phyloP scores from a whole-genome alignment of 2,113 vertebrate species.

The Phyllostomus discolor region DNA sequence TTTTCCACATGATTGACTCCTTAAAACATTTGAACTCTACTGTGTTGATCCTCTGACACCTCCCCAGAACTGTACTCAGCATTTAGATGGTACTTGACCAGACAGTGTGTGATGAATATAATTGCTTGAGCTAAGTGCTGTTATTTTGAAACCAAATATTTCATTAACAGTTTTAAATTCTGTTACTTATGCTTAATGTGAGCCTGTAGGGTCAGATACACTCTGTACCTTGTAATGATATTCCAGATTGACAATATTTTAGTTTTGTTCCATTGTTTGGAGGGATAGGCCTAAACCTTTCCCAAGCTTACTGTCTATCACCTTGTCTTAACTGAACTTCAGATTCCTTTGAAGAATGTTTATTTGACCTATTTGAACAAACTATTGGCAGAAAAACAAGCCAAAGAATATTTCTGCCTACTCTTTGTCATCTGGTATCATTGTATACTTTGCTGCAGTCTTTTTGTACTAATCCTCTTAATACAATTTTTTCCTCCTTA shows the following conservation, averaged over 20 bases:
- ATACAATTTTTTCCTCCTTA: neutral
- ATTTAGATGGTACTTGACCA: neutral
- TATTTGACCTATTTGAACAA: neutral
- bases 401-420: neutral
- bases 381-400: neutral
- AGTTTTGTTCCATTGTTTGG: neutral
- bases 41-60: neutral
- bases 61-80: neutral
- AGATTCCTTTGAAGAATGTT: conserved; percentile 7
- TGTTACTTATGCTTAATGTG: neutral
- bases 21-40: conserved; percentile 1
- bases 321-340: neutral
- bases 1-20: neutral
- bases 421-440: neutral
- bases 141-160: conserved; percentile 23
- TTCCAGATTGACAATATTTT: neutral
- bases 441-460: neutral
- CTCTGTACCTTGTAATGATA: neutral
- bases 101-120: neutral
- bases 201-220: neutral
- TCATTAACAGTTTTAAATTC: conserved; percentile 7
- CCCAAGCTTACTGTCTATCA: neutral
- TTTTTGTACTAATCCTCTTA: neutral
- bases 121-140: conserved; percentile 10
- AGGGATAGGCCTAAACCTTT: neutral